A percentile compares a stretch with the other conserved stretches of the same genome.
These are phyloP conservation scores for Chascanopsetta lugubris DNA, from an alignment of 2,113 vertebrate genomes.

Conservation along the genomic window DNA sequence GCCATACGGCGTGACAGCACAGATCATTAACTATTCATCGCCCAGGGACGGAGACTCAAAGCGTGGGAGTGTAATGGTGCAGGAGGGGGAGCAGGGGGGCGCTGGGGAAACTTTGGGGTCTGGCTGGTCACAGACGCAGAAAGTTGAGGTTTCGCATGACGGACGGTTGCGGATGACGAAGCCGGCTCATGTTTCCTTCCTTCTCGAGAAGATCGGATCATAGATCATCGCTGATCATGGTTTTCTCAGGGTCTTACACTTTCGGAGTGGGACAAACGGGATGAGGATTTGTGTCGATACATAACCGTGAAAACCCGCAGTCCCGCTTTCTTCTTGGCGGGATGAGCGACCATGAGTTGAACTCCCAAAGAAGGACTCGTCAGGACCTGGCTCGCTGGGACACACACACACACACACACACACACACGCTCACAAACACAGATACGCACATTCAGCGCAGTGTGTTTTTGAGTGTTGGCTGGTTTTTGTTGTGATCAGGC, in stretches of 20 bases:
- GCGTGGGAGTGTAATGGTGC: constrained; percentile 68
- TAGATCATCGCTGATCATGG: not conserved
- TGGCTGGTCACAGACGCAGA: constrained; percentile 26
- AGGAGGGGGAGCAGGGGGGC: constrained; percentile 10
- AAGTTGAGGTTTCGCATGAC: constrained; percentile 32
- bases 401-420: constrained; percentile 52
- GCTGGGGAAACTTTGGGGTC: constrained; percentile 41
- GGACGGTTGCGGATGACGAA: constrained; percentile 6
- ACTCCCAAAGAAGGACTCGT: constrained; percentile 74
- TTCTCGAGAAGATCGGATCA: not conserved
- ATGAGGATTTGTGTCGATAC: constrained; percentile 11
- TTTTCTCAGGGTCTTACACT: not conserved
- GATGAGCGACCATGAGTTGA: constrained; percentile 75
- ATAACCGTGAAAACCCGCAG: constrained; percentile 19
- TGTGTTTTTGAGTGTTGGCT: constrained; percentile 37
- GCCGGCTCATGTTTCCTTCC: not conserved
- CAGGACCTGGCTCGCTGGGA: constrained; percentile 66
- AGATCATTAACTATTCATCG: constrained; percentile 78
- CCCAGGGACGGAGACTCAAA: constrained; percentile 64
- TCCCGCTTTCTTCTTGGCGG: constrained; percentile 40
- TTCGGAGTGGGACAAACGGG: not conserved
- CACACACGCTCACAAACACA: constrained; percentile 36
- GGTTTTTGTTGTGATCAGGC: constrained; percentile 53
- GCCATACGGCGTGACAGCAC: constrained; percentile 70
- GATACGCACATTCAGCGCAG: constrained; percentile 31